Percentiles rank a stretch among this genome's conserved stretches.
Conservation (phyloP, 2,888 invertebrate species). For the Brachypterus glaber region DNA sequence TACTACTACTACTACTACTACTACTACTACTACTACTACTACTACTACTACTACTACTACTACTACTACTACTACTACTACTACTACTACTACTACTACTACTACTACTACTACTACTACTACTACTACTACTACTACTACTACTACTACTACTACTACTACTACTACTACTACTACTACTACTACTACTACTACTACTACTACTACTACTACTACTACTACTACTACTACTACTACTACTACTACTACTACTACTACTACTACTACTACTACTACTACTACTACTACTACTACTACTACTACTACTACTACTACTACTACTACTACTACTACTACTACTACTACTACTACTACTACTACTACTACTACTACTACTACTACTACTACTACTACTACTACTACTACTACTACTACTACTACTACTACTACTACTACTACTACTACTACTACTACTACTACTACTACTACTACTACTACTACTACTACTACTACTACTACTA, state of each 20-base stretch:
- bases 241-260: constrained; percentile 2
- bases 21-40: constrained; percentile 1
- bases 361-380: constrained; percentile 2
- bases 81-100: constrained; percentile 2
- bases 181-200: constrained; percentile 2
- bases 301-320: constrained; percentile 2
- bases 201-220: constrained; percentile 2
- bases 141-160: constrained; percentile 2
- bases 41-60: constrained; percentile 2
- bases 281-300: constrained; percentile 2
- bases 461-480: constrained; percentile 2
- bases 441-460: constrained; percentile 2
- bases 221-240: constrained; percentile 2
- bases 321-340: constrained; percentile 2
- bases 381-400: constrained; percentile 2
- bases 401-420: constrained; percentile 2
- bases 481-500: constrained; percentile 2
- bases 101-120: constrained; percentile 2
- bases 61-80: constrained; percentile 2
- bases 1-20: constrained; percentile 2
- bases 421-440: constrained; percentile 2
- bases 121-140: constrained; percentile 2
- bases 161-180: constrained; percentile 2
- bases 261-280: constrained; percentile 2
- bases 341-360: constrained; percentile 2